Base-by-base conservation (phyloP, 2,888 invertebrate species). In the Acleris laterana region DNA sequence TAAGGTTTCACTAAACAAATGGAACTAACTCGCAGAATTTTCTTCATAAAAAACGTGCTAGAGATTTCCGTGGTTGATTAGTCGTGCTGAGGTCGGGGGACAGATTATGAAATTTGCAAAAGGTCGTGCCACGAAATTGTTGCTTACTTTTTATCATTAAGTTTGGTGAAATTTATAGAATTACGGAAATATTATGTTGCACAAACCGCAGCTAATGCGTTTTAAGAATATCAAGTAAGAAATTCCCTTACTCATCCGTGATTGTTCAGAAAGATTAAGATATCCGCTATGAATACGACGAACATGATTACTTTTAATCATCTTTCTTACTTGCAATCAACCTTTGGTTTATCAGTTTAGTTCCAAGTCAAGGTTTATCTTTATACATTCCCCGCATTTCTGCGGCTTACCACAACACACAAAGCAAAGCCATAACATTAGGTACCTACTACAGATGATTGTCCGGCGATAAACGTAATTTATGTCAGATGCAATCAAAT, bases 41-140 rank as follows among this genome's bases (percentile, higher is more conserved):
- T 59, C 28, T 62, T 17, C 20, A 44, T 56, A 52, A 62, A 62
- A 67, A 59, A 49, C 62, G 57, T 67, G 53, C 42, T 63, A 52
- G 49, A 59, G 63, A 68, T 68, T 16, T 56, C 50, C 49, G 42
- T 62, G 60, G 52, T 63, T 53, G 65, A 65, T 72, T 63, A 59
- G 70, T 56, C 22, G 66, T 51, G 72, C 69, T 65, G 69, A 62
- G 73, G 72, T 72, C 68, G 66, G 74, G 62, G 76, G 79, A 68
- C 62, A 53, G 71, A 75, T 85, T 85, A 79, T 71, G 81, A 84
- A 85, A 87, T 69, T 62, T 69, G 28, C 20, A 62, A 55, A 62
- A 67, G 62, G 63, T 72, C 66, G 69, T 61, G 49, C 70, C 66
- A 71, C 63, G 19, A 68, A 70, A 71, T 61, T 62, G 32, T 75